Conservation (phyloP, 2,113 vertebrate genomes). For the Nibea albiflora region DNA sequence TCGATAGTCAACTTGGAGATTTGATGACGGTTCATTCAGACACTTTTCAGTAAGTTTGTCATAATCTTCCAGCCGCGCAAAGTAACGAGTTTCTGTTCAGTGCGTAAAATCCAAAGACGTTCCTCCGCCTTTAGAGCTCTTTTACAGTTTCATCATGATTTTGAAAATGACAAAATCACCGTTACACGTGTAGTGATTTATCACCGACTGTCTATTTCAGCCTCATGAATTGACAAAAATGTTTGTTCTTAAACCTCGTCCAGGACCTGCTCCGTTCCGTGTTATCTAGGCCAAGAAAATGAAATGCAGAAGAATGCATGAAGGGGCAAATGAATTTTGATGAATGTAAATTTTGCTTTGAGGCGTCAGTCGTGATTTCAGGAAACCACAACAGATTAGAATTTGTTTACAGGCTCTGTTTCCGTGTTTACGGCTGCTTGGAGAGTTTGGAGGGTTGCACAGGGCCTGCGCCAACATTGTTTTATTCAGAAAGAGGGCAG, state of each 20-base stretch:
- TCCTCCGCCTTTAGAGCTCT: neutral
- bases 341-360: conserved; percentile 66
- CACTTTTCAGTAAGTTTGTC: conserved; percentile 25
- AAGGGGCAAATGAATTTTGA: conserved; percentile 48
- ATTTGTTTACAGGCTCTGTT: conserved; percentile 36
- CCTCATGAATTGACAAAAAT: neutral
- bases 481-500: conserved; percentile 15
- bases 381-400: conserved; percentile 46
- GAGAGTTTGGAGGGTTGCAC: conserved; percentile 1
- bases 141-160: neutral
- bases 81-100: neutral
- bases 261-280: neutral
- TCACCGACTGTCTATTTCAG: rapidly evolving
- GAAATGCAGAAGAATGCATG: conserved; percentile 21
- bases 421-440: conserved; percentile 9
- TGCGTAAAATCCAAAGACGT: conserved; percentile 9
- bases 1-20: neutral
- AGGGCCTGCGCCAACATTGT: conserved; percentile 9
- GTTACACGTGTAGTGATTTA: rapidly evolving
- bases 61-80: neutral
- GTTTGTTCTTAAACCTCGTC: neutral
- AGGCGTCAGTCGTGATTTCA: conserved; percentile 38
- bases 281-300: conserved; percentile 44
- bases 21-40: neutral
- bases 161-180: neutral